A percentile compares a stretch with the other conserved stretches of the same genome.
phyloP scores from a whole-genome alignment of 2,888 invertebrate genomes.

The Flexamia atlantica region DNA sequence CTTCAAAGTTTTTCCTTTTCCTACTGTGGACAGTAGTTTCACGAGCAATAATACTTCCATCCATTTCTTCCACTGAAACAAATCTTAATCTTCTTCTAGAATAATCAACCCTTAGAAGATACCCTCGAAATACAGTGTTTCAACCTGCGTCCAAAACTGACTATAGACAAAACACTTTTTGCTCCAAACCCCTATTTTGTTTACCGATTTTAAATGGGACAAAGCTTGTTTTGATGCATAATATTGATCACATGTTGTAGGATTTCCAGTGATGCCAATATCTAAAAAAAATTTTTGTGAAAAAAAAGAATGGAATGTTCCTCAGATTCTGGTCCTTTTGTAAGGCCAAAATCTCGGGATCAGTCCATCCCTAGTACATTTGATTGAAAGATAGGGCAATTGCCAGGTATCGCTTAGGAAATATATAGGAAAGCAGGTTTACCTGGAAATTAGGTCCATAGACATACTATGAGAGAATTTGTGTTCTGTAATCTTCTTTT shows the following conservation, averaged over 20 bases:
- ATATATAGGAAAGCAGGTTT: no score
- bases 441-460: no score
- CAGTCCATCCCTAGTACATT: no score
- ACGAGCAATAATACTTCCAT: slow-evolving; percentile 1
- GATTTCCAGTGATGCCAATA: slow-evolving; percentile 29
- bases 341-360: no score
- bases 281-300: no score
- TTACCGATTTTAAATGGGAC: slow-evolving; percentile 31
- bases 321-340: no score
- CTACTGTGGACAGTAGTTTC: not conserved
- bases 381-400: no score
- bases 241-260: slow-evolving; percentile 27
- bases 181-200: slow-evolving; percentile 11
- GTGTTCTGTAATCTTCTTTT: no score
- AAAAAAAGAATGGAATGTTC: no score
- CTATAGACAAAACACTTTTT: slow-evolving; percentile 29
- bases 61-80: not conserved
- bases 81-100: not conserved
- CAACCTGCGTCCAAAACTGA: not conserved
- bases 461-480: no score
- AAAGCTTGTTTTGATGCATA: slow-evolving; percentile 27
- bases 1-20: slow-evolving; percentile 18
- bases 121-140: not conserved
- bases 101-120: not conserved
- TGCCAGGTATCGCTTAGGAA: no score